A percentile compares a stretch with the other conserved stretches of the same genome.
phyloP scores from a whole-genome alignment of 2,797 vertebrate species.

The Acrossocheilus wenchowensis region DNA sequence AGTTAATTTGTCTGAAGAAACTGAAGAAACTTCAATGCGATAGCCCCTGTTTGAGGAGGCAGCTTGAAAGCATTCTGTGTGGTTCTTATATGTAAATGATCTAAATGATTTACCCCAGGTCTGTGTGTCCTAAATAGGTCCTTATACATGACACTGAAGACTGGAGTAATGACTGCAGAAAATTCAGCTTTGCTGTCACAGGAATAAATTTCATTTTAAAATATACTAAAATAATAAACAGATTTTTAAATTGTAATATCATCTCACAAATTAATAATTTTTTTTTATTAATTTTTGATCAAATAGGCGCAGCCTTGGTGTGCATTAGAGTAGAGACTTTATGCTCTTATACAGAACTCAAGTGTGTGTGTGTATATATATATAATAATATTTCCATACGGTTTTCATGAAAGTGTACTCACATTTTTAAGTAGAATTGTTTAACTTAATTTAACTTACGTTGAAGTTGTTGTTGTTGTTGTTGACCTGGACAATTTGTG shows the following conservation, averaged over 20 bases:
- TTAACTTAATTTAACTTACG: conserved; percentile 78
- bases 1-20: background rate
- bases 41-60: background rate
- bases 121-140: background rate
- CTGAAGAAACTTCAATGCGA: conserved; percentile 7
- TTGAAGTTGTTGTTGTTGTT: conserved; percentile 55
- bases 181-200: too few species aligned
- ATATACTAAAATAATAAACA: too few species aligned
- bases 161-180: too few species aligned
- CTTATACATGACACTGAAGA: too few species aligned
- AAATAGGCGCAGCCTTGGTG: too few species aligned
- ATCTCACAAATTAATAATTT: too few species aligned
- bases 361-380: too few species aligned
- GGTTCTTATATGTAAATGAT: background rate
- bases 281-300: too few species aligned
- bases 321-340: too few species aligned
- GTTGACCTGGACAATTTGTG: conserved; percentile 75
- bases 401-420: background rate
- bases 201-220: too few species aligned
- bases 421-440: background rate
- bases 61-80: conserved; percentile 3
- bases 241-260: too few species aligned
- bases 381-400: background rate
- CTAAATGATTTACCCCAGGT: background rate
- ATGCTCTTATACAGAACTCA: too few species aligned